Base-by-base conservation (phyloP, 1,140 invertebrate genomes). In the Megalonaias nervosa region DNA sequence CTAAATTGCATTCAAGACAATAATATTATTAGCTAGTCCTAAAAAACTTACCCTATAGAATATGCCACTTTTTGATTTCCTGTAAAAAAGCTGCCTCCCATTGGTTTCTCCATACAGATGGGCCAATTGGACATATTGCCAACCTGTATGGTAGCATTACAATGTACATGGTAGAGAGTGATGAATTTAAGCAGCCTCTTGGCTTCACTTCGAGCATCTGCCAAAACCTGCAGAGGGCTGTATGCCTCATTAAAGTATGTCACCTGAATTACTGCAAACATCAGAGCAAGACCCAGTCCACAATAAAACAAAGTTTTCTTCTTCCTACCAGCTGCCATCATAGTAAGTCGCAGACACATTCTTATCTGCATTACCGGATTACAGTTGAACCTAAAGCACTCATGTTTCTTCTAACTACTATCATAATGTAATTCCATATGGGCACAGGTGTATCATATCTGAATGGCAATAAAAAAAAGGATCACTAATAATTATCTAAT, bases 151-250 rank as follows among this genome's bases (percentile, higher is more conserved):
- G 89, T 85, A 62, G 19, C 67, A 67, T 90, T 89, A 79, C 89
- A 90, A 80, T 88, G 86, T 62, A 84, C 86, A 59, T 90, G 85
- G 70, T 88, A 85, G 13, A 84, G 81, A 19, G 85, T 86, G 31
- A 90, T 86, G 69, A 90, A 88, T 67, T 87, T 85, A 16, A 90
- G 80, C 23, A 90, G 76, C 61, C 89, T 67, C n/a, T 77, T 79
- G 17, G 88, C 88, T 65, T 90, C 89, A 81, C 84, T 88, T 26
- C 86, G 81, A 15, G 88, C 89, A 84, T 86, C 87, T 26, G 85
- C 75, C 31, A 90, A 75, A 21, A 86, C 85, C 68, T 85, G 83
- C 48, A 90, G 79, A 19, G 89, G 87, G 55, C 83, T 85, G 78
- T 85, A 90, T 17, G 81, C 82, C 31, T 87, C 82, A 65, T 85